Conservation (phyloP, 2,797 vertebrate genomes). For the Paramormyrops hopkinsi region DNA sequence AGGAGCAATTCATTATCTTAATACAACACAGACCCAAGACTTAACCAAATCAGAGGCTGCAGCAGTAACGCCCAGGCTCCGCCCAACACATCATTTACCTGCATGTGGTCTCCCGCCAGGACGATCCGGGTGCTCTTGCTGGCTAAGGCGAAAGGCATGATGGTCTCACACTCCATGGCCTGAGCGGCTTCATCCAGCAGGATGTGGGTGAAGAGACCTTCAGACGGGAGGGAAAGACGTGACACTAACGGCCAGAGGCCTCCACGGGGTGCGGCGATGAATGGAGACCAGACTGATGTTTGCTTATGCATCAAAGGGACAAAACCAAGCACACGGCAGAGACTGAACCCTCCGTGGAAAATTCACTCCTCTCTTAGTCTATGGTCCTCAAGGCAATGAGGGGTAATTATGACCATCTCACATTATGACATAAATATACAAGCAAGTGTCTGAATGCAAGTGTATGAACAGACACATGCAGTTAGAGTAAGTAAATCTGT, state of each 20-base stretch:
- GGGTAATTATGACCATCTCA: background rate
- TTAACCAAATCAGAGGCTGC: background rate
- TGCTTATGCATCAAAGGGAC: background rate
- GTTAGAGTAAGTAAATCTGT: background rate
- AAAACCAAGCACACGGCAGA: background rate
- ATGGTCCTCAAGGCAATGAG: background rate
- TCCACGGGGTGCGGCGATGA: background rate
- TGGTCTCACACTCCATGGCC: conserved; percentile 99
- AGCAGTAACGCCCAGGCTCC: background rate
- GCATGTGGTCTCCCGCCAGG: conserved; percentile 98
- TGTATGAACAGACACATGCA: background rate
- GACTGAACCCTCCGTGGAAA: background rate
- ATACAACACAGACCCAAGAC: background rate
- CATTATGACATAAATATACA: background rate
- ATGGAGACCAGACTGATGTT: background rate
- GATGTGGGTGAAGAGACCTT: conserved; percentile 94
- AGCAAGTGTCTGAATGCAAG: background rate
- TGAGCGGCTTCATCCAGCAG: conserved; percentile 97
- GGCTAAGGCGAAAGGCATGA: conserved; percentile 96
- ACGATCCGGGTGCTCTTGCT: conserved; percentile 87
- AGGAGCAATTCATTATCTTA: background rate
- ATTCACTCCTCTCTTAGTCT: background rate
- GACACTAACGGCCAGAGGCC: background rate
- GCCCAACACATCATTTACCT: conserved; percentile 60
- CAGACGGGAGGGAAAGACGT: conserved; percentile 1